Percentiles rank a stretch among this genome's conserved stretches.
Conservation (phyloP, 1,140 invertebrate species). For the Branchinecta lynchi region DNA sequence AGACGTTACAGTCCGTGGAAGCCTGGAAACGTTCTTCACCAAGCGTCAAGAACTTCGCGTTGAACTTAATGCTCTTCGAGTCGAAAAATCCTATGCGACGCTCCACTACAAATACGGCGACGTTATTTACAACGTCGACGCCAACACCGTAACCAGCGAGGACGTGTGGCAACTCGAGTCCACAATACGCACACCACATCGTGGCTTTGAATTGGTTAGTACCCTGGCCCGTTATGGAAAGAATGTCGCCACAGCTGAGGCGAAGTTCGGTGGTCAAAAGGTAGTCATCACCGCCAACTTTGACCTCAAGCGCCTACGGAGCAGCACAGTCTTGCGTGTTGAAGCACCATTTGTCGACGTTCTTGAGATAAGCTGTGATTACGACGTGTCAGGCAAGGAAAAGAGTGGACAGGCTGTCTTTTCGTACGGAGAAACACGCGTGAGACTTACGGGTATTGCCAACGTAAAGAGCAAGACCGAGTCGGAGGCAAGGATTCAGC, state of each 20-base stretch:
- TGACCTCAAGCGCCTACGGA: neutral
- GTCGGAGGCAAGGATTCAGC: neutral
- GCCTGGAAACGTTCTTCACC: neutral
- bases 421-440: neutral
- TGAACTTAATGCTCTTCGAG: neutral
- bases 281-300: neutral
- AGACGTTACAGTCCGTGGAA: neutral
- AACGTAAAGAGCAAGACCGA: neutral
- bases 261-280: neutral
- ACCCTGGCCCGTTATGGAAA: neutral
- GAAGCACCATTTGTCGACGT: neutral
- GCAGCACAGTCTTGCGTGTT: neutral
- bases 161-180: neutral
- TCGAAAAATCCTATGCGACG: neutral
- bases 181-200: neutral
- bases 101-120: neutral
- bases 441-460: neutral
- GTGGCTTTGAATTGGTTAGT: neutral
- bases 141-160: neutral
- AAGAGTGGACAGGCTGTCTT: neutral
- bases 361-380: neutral
- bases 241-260: neutral
- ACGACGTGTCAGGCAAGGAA: neutral
- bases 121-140: neutral
- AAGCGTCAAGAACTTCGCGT: neutral